These are phyloP conservation scores for Spongilla lacustris DNA, from an alignment of 37 sponge, comb jelly and placozoan species.

Conservation along the genomic window DNA sequence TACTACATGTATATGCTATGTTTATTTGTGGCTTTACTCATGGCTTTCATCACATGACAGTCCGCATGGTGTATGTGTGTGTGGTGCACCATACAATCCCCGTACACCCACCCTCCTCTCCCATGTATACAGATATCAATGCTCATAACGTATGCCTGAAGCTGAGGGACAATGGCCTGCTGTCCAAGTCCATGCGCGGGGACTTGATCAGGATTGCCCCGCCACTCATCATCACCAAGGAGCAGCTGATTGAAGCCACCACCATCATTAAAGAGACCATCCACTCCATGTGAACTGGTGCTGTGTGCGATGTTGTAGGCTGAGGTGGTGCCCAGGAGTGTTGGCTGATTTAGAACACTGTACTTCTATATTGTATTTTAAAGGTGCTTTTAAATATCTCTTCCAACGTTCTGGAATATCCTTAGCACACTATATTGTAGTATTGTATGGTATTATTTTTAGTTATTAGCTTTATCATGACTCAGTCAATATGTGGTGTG, in stretches of 20 bases:
- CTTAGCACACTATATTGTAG: background rate
- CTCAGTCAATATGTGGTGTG: background rate
- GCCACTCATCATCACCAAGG: constrained; percentile 93
- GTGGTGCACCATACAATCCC: no score
- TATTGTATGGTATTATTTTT: no score
- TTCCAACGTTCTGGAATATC: background rate
- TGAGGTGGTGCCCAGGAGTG: background rate
- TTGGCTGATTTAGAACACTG: background rate
- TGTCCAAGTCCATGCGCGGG: constrained; percentile 91
- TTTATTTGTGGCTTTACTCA: no score
- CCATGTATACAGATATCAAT: background rate
- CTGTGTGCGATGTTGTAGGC: constrained; percentile 1
- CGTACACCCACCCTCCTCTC: background rate
- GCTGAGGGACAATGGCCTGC: constrained; percentile 86
- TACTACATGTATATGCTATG: no score
- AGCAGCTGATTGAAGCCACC: constrained; percentile 81
- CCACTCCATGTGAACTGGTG: constrained; percentile 11
- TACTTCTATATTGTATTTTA: background rate
- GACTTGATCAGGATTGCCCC: constrained; percentile 91
- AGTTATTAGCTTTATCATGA: no score
- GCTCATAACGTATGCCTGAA: constrained; percentile 81
- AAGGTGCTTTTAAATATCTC: background rate
- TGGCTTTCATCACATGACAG: no score
- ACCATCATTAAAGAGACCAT: constrained; percentile 81
- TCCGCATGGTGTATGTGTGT: no score